phyloP scores from a whole-genome alignment of 2,888 invertebrate genomes.

The Scrobipalpa atriplicella region DNA sequence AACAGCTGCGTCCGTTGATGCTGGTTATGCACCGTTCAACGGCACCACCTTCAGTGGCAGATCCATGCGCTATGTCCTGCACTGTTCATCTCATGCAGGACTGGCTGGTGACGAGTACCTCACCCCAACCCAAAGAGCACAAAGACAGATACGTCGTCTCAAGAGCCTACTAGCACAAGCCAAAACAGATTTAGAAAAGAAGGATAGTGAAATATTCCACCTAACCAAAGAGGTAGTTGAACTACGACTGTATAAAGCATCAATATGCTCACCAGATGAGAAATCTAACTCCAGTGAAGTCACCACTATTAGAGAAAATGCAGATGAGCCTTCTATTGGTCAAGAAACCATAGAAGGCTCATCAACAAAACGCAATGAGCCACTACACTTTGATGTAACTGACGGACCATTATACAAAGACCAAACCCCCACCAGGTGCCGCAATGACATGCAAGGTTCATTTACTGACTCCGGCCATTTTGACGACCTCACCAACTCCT shows the following conservation, averaged over 20 bases:
- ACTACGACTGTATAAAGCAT: slow-evolving; percentile 90
- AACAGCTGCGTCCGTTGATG: slow-evolving; percentile 91
- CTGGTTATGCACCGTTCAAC: slow-evolving; percentile 90
- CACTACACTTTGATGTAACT: slow-evolving; percentile 73
- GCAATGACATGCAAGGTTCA: slow-evolving; percentile 88
- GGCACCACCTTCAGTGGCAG: slow-evolving; percentile 87
- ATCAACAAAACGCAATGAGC: slow-evolving; percentile 68
- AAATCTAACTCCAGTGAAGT: slow-evolving; percentile 90
- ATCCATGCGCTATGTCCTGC: slow-evolving; percentile 91
- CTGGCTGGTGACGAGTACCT: slow-evolving; percentile 92
- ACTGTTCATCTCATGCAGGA: slow-evolving; percentile 91
- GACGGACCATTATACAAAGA: slow-evolving; percentile 76
- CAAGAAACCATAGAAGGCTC: too few relatives aligned
- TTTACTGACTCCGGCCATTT: slow-evolving; percentile 94
- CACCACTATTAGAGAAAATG: slow-evolving; percentile 88
- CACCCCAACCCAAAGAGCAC: slow-evolving; percentile 94
- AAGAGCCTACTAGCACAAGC: slow-evolving; percentile 88
- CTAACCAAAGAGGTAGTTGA: slow-evolving; percentile 92
- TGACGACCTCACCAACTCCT: slow-evolving; percentile 90
- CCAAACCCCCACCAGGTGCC: slow-evolving; percentile 70
- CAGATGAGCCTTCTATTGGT: slow-evolving; percentile 65
- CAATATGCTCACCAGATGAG: slow-evolving; percentile 90
- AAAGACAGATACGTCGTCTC: slow-evolving; percentile 89
- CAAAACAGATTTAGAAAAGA: slow-evolving; percentile 89
- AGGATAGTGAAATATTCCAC: slow-evolving; percentile 91